A percentile compares a stretch with the other conserved stretches of the same genome.
Conservation (phyloP, 2,888 invertebrate species). For the Epinotia brunnichana region DNA sequence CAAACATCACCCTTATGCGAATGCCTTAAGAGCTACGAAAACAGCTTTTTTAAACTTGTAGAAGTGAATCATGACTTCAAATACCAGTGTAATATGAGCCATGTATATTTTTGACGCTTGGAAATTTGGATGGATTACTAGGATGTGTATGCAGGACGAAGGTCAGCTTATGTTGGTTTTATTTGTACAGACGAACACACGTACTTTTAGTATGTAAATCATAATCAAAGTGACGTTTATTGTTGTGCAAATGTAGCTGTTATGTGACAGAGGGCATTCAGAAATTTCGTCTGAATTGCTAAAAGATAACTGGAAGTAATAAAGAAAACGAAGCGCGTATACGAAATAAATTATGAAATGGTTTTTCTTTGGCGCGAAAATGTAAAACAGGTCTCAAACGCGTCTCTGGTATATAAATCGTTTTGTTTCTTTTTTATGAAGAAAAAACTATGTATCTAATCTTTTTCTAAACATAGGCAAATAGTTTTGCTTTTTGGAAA, state of each 20-base stretch:
- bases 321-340: constrained; percentile 8
- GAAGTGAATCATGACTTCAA: constrained; percentile 8
- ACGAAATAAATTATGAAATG: constrained; percentile 3
- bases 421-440: too few relatives aligned
- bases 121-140: background rate
- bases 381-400: background rate
- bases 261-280: constrained; percentile 34
- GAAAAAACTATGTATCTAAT: too few relatives aligned
- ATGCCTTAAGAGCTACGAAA: background rate
- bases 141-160: constrained; percentile 5
- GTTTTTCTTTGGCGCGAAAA: background rate
- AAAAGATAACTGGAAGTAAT: constrained; percentile 31
- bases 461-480: too few relatives aligned
- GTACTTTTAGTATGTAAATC: constrained; percentile 43
- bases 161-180: constrained; percentile 24
- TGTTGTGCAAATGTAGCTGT: constrained; percentile 41
- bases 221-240: constrained; percentile 43
- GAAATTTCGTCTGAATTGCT: constrained; percentile 24
- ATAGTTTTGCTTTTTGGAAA: too few relatives aligned
- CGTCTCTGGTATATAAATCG: too few relatives aligned
- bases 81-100: constrained; percentile 25
- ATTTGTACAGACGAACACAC: constrained; percentile 31
- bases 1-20: background rate
- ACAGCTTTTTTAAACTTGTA: constrained; percentile 1
- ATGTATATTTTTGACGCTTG: constrained; percentile 3